Evolutionary conservation across 2,797 vertebrate species (phyloP), one percentile per base, ranked within the genome.

Genomic region (Oreochromis mossambicus): DNA sequence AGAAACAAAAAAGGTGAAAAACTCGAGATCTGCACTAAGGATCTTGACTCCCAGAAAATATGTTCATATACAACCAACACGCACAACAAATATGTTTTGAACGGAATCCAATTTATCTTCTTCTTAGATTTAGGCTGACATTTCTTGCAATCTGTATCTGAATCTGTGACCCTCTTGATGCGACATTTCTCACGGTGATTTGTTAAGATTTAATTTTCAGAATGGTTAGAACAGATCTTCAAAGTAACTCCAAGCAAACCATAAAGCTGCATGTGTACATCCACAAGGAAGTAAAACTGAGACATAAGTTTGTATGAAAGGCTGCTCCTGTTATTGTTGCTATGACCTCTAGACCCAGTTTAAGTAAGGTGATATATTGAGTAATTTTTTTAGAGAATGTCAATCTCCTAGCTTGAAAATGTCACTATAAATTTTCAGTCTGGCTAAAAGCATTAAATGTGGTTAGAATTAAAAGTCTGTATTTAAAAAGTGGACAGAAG

Each of bases 71-170:
- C 8, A 73, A 32, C 10, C 24, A 13, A 29, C 29, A 32, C 4
- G 6, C 0, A 50, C 68, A 50, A 75, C 17, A 46, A 73, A 8
- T 48, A 0, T 48, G 24, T 12, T 48, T 46, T 46, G 43, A 70
- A 70, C 8, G 66, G 9, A 46, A 26, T 46, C 38, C 8, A 17
- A 11, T 3, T 43, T 46, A 0, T 63, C 14, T 70, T 73, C 46
- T 75, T 75, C 15, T 32, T 75, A 75, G 26, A 32, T 75, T 50
- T 75, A 50, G 68, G 15, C 24, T 6, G 43, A 75, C 43, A 48
- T 11, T 29, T 75, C 17, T 50, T 32, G 24, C 15, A 12, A 11
- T 48, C 1, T 48, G 3, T 50, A 19, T 75, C 26, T 50, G 26
- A 50, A 50, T 32, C 26, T 32, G 26, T n/a, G 68, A 75, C 17